Evolutionary conservation across 2,888 invertebrate species (phyloP).

Genomic region (Hoplodrina blanda): DNA sequence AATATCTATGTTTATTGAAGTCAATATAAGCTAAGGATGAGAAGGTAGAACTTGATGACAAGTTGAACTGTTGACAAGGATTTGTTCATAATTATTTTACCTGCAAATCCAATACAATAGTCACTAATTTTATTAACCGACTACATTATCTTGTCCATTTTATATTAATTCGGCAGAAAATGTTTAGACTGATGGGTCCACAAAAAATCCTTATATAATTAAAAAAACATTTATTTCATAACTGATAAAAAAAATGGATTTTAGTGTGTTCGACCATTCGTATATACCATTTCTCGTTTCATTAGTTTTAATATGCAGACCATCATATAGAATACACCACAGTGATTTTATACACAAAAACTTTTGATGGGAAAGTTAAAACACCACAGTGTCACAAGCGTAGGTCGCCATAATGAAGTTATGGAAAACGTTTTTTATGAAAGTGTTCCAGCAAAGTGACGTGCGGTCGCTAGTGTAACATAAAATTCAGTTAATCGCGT

Average conservation of each 20-base stretch:
- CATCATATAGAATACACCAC: neutral
- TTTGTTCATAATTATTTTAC: neutral
- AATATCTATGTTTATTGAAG: constrained; percentile 13
- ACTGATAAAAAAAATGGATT: too few relatives aligned
- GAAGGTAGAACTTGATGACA: neutral
- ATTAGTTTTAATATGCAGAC: neutral
- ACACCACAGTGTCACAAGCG: neutral
- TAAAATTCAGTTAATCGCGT: constrained; percentile 66
- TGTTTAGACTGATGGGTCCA: too few relatives aligned
- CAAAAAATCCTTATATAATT: too few relatives aligned
- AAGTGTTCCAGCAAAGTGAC: constrained; percentile 31
- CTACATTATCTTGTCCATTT: too few relatives aligned
- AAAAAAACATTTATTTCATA: too few relatives aligned
- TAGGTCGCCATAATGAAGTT: constrained; percentile 36
- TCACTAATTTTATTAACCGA: too few relatives aligned
- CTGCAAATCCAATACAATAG: too few relatives aligned
- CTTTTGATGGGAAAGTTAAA: constrained; percentile 3
- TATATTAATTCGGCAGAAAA: too few relatives aligned
- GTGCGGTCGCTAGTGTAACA: constrained; percentile 50
- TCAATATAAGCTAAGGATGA: neutral
- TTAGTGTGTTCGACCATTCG: too few relatives aligned
- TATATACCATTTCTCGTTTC: too few relatives aligned
- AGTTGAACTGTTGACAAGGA: neutral
- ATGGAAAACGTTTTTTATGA: constrained; percentile 41
- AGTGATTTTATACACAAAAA: neutral